These are phyloP conservation scores for Hydrophis major DNA, from an alignment of 2,797 vertebrate species.

Conservation along the genomic window DNA sequence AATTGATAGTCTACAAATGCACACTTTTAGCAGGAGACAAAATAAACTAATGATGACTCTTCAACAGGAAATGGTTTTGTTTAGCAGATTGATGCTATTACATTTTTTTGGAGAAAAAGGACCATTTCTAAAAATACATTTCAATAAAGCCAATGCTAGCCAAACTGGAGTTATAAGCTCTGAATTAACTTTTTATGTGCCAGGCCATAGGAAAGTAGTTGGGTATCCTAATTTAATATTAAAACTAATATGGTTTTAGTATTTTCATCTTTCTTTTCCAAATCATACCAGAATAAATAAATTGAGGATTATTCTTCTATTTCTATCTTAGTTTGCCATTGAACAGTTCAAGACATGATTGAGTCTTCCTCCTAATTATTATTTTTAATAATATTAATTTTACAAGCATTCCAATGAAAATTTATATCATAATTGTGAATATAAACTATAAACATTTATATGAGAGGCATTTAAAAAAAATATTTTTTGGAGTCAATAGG, in stretches of 20 bases:
- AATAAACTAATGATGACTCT: not conserved
- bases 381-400: not conserved
- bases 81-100: not conserved
- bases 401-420: not conserved
- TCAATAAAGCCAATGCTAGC: not conserved
- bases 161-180: not conserved
- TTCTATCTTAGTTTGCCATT: not conserved
- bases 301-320: not conserved
- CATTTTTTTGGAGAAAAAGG: not conserved
- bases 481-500: not conserved
- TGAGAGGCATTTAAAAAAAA: not conserved
- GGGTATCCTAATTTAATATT: not conserved
- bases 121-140: not conserved
- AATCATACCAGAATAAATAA: not conserved
- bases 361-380: not conserved
- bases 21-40: not conserved
- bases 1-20: not conserved
- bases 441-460: not conserved
- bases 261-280: not conserved
- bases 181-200: not conserved
- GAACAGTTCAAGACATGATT: not conserved
- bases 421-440: not conserved
- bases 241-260: not conserved
- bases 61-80: not conserved
- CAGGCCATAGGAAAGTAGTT: not conserved